A percentile compares a stretch with the other conserved stretches of the same genome.
Evolutionary conservation across 2,797 vertebrate genomes (phyloP).

Genomic region (Cryptoprocta ferox): DNA sequence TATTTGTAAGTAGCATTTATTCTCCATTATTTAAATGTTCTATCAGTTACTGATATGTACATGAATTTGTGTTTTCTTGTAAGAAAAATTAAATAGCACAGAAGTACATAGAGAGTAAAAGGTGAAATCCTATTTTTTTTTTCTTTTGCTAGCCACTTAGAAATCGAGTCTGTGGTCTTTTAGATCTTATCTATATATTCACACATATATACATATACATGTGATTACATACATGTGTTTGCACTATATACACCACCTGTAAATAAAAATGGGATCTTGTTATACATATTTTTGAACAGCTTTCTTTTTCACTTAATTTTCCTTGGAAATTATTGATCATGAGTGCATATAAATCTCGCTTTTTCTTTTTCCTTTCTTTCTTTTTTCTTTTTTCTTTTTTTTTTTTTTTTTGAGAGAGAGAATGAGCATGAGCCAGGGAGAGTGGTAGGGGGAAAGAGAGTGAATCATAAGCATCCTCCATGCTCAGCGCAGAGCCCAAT

Average conservation of each 20-base stretch:
- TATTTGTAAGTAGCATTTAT: background rate
- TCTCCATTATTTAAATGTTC: background rate
- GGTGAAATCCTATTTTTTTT: background rate
- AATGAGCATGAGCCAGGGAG: no score
- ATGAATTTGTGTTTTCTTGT: background rate
- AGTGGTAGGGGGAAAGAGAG: no score
- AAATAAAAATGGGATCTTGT: background rate
- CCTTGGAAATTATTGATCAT: background rate
- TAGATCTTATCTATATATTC: background rate
- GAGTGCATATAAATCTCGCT: background rate
- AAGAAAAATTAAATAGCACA: conserved; percentile 2
- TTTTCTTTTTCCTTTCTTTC: background rate
- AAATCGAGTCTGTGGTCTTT: background rate
- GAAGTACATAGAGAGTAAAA: background rate
- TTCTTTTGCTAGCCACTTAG: background rate
- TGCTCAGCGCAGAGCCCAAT: no score
- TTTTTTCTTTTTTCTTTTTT: background rate
- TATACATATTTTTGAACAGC: background rate
- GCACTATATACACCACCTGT: background rate
- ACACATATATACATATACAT: background rate
- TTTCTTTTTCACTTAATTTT: conserved; percentile 24
- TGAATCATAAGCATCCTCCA: no score
- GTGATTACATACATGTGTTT: background rate
- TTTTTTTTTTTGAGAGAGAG: background rate
- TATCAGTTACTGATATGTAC: background rate